Evolutionary conservation across 2,113 vertebrate species (phyloP), one percentile per base, ranked within the genome.

Genomic region (Cavia aperea): DNA sequence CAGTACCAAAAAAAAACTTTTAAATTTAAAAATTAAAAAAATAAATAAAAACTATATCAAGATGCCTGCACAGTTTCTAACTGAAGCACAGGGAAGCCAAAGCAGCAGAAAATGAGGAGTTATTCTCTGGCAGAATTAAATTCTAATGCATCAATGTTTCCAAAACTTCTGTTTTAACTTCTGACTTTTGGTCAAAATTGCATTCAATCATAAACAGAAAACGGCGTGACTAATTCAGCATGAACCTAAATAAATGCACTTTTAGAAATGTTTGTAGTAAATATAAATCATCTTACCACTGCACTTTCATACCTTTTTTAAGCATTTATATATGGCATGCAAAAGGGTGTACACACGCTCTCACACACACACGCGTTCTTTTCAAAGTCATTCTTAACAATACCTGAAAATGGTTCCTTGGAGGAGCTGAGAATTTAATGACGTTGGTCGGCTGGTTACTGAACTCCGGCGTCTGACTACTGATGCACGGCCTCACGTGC

Each of bases 391-490:
- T 16, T 95, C 91, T 94, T 92, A 60, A 78, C 79, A 95, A 92
- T 96, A 99, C 99, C 97, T 99, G 98, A 97, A 98, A 97, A 93
- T 97, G 96, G 63, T 98, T 97, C 46, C 98, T 97, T 13, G 97
- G 79, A 87, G 94, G 58, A 91, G 97, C 97, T 66, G 97, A 93
- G 85, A 98, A 96, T 81, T 84, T 95, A 87, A 97, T 73, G 68
- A 96, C 92, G 92, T 96, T 97, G 92, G 56, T 92, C 94, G 97
- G 96, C 8, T 96, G 97, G 21, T 92, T 97, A 93, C 66, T 96
- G 85, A 97, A 97, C 39, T 97, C 97, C 92, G 97, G 95, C 86
- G 94, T 97, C 72, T 96, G 96, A 83, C 95, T 96, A 92, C 94
- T 97, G 39, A 96, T 96, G 77, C 97, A 98, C 0, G 97, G 97